Base-by-base conservation (phyloP, 2,888 invertebrate species). In the Tuta absoluta region DNA sequence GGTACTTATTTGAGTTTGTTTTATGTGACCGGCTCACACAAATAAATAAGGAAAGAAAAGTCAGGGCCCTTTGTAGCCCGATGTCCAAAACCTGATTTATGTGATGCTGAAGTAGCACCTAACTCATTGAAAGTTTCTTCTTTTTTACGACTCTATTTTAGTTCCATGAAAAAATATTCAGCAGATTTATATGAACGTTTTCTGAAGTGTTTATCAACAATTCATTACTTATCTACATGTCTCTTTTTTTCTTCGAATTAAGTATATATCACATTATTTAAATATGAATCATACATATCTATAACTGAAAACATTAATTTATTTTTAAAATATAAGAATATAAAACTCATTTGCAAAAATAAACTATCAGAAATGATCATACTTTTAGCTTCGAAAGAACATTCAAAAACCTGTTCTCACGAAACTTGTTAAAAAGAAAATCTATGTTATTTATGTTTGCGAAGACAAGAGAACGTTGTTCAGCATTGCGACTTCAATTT, bases 401-500 rank as follows among this genome's bases (percentile, higher is more conserved):
- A 3, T 45, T 45, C 45, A 45, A 45, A 45, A 45, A 45, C n/a
- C 5, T 45, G 33, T 56, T 56, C 17, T 14, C 56, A 17, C 56
- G 24, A 33, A 56, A 56, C 28, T 56, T 33, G 33, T 56, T 24
- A 56, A 56, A 56, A 56, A 56, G 33, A n/a, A 33, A 56, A 33
- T n/a, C 17, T 14, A 33, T 24, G 56, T 24, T 24, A 53, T 53
- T 53, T 53, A 53, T 53, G 23, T 56, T 56, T 33, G 33, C 33
- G 56, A 56, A 60, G 28, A 45, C 60, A n/a, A 60, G 58, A 14
- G 58, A 21, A 1, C 33, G 23, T 19, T 23, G 60, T 45, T 41
- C n/a, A 60, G 21, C 24, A 24, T 8, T 33, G 61, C 48, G 49
- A 28, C 28, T 61, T 75, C 85, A 84, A 86, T 86, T 86, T 84